Evolutionary conservation across 2,113 vertebrate species (phyloP), one percentile per base, ranked within the genome.

Genomic region (Oxyura jamaicensis): DNA sequence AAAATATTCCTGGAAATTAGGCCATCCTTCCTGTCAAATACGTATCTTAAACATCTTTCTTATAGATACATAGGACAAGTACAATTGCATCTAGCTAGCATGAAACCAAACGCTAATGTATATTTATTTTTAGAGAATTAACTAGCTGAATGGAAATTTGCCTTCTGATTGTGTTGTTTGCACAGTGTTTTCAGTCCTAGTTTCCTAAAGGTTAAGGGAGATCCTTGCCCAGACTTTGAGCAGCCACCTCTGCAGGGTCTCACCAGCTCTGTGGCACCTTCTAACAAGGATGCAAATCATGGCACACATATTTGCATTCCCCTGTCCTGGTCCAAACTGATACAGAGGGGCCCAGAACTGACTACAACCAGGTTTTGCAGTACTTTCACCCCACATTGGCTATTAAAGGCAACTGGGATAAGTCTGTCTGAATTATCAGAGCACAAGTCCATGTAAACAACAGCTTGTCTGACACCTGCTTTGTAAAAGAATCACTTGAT

Each of bases 151-250:
- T 66, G 48, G 82, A 41, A 79, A 69, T 88, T 88, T 81, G 22
- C 46, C 88, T 92, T 96, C 71, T 72, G 77, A 86, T 69, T 79
- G 22, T n/a, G 89, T 82, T 83, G 42, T 84, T 95, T 92, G 35
- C 42, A 68, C 63, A 58, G 41, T 69, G 41, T 79, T 95, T 94
- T 79, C 67, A 76, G 72, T 46, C 23, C 23, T 67, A 50, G 7
- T 50, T 90, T 82, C 31, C 84, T 63, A 85, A 85, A 88, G 59
- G 17, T 79, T 80, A 41, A 58, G 29, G 66, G 39, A 29, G 22
- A 67, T 13, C 86, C 23, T 58, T 20, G 7, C 15, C 3, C 3
- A 92, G 39, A 48, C 52, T 92, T 80, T 93, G 39, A 82, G 44
- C 66, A 69, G n/a, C 69, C 23, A 60, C 41, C 26, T 89, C 81